These are phyloP conservation scores for Ypsolopha sequella DNA, from an alignment of 2,888 invertebrate species.

Conservation along the genomic window DNA sequence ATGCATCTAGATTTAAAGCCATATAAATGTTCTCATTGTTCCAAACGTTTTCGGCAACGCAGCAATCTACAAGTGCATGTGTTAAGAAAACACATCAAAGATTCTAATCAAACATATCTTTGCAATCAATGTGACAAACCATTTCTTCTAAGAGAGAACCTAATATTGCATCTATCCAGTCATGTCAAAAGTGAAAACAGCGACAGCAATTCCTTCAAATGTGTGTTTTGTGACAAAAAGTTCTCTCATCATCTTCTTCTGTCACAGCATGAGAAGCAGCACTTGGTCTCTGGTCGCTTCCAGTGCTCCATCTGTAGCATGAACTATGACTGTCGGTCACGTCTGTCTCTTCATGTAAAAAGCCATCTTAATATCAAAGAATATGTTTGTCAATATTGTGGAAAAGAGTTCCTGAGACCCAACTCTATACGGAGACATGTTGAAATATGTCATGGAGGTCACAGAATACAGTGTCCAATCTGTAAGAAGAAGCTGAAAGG, in stretches of 20 bases:
- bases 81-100: slow-evolving; percentile 63
- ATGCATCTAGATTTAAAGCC: slow-evolving; percentile 76
- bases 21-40: slow-evolving; percentile 73
- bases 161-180: slow-evolving; percentile 78
- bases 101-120: slow-evolving; percentile 59
- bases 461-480: slow-evolving; percentile 82
- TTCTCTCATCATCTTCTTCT: slow-evolving; percentile 35
- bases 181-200: slow-evolving; percentile 78
- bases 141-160: slow-evolving; percentile 81
- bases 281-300: slow-evolving; percentile 79
- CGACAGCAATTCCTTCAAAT: slow-evolving; percentile 59
- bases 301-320: slow-evolving; percentile 79
- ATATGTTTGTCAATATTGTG: slow-evolving; percentile 84
- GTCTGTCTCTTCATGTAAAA: slow-evolving; percentile 74
- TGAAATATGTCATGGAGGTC: slow-evolving; percentile 80
- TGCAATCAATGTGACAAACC: slow-evolving; percentile 82
- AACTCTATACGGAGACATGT: slow-evolving; percentile 83
- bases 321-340: slow-evolving; percentile 76
- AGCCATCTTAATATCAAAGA: slow-evolving; percentile 82
- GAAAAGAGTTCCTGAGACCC: slow-evolving; percentile 80
- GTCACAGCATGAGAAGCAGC: slow-evolving; percentile 79
- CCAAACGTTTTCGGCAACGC: slow-evolving; percentile 73
- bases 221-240: slow-evolving; percentile 71
- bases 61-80: slow-evolving; percentile 76
- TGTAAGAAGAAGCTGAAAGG: slow-evolving; percentile 87